Evolutionary conservation across 2,113 vertebrate species (phyloP), one percentile per base, ranked within the genome.

Genomic region (Suncus etruscus): DNA sequence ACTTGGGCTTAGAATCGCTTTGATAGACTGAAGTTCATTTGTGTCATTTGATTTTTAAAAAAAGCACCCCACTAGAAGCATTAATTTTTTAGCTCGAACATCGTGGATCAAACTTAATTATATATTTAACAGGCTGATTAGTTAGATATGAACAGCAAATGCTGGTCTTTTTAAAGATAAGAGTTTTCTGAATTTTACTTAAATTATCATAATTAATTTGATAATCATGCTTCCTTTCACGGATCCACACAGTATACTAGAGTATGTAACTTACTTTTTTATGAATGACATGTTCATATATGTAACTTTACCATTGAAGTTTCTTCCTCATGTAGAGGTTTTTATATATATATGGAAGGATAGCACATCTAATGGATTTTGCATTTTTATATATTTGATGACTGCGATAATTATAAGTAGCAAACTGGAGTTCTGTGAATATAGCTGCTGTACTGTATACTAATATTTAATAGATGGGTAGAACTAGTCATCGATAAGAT

Each of bases 351-450:
- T 86, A 75, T 68, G 73, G 77, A 65, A 92, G 51, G 76, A 95
- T 69, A 85, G 91, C 92, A 94, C 96, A 91, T 96, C 91, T 92
- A 83, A 70, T 91, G 87, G 75, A 95, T 87, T 94, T 87, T 94
- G 82, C 92, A 89, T 96, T 97, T 95, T 96, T 94, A 94, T 93
- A 86, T 27, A 63, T 90, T 45, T 96, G 96, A 39, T 93, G 91
- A 92, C 95, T 97, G 95, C 90, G 80, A 73, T 66, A 91, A 58
- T 20, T 94, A 78, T 65, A 87, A 83, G 82, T 96, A 96, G 96
- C 80, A 97, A 97, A 98, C 97, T 98, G 97, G 97, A 98, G 97
- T 94, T 97, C 90, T 95, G 96, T 96, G 93, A 97, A 90, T 94
- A 94, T 95, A 96, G 95, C 96, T 97, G 87, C 95, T 96, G 45